Evolutionary conservation across 2,797 vertebrate genomes (phyloP).

Genomic region (Silurus aristotelis): DNA sequence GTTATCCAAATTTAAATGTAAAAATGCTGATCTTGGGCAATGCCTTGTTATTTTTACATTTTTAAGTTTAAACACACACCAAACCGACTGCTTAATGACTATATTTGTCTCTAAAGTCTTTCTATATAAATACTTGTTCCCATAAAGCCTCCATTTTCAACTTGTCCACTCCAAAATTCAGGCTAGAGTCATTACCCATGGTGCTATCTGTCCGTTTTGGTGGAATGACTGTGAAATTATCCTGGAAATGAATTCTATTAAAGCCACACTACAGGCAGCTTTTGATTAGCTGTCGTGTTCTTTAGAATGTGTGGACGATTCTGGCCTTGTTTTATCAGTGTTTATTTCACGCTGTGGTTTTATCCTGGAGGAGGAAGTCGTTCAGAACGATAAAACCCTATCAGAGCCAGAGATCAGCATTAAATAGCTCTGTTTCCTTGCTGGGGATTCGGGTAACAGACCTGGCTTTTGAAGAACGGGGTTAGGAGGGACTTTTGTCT

Average conservation of each 20-base stretch:
- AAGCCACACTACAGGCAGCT: constrained; percentile 47
- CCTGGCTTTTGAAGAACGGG: constrained; percentile 61
- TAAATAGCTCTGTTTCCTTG: constrained; percentile 66
- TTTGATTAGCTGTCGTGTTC: constrained; percentile 50
- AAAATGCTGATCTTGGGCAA: background rate
- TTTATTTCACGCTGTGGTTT: constrained; percentile 59
- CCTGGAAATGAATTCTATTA: constrained; percentile 58
- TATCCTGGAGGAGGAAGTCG: constrained; percentile 59
- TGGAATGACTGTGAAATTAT: constrained; percentile 47
- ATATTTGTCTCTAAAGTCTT: background rate
- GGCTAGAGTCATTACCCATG: background rate
- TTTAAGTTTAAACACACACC: background rate
- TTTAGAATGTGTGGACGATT: constrained; percentile 65
- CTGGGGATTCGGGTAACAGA: constrained; percentile 60
- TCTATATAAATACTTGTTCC: background rate
- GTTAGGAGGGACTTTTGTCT: constrained; percentile 51
- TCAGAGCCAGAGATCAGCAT: constrained; percentile 67
- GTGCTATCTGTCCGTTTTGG: constrained; percentile 49
- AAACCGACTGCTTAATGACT: background rate
- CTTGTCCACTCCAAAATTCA: background rate
- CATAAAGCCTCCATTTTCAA: background rate
- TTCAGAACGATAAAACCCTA: constrained; percentile 63
- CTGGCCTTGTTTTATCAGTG: constrained; percentile 63
- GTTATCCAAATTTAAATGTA: background rate
- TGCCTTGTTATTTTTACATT: background rate